These are phyloP conservation scores for Cantharis rustica DNA, from an alignment of 2,888 invertebrate genomes.

Conservation along the genomic window DNA sequence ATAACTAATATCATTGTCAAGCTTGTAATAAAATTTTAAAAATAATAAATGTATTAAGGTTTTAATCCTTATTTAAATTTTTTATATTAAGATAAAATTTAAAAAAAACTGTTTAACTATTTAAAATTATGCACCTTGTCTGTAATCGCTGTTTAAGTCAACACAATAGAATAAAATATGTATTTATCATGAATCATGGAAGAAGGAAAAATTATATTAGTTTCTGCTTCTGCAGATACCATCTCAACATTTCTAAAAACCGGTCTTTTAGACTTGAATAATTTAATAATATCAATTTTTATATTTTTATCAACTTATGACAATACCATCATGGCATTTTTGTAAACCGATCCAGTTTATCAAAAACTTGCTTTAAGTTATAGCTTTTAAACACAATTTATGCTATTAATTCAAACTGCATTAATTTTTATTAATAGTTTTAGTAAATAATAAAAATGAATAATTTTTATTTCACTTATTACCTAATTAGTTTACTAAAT, in stretches of 20 bases:
- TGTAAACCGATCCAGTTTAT: neutral
- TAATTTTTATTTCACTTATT: too few relatives aligned
- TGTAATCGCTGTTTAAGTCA: slow-evolving; percentile 6
- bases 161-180: slow-evolving; percentile 21
- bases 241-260: slow-evolving; percentile 18
- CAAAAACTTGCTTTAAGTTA: neutral
- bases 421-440: too few relatives aligned
- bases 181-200: slow-evolving; percentile 21
- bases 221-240: slow-evolving; percentile 18
- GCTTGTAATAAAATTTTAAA: neutral
- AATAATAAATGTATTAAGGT: slow-evolving; percentile 1
- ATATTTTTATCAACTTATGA: neutral
- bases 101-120: slow-evolving; percentile 5
- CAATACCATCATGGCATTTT: neutral
- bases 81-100: neutral
- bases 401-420: too few relatives aligned
- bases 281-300: slow-evolving; percentile 16
- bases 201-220: slow-evolving; percentile 17
- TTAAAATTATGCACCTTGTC: slow-evolving; percentile 7
- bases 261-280: slow-evolving; percentile 17
- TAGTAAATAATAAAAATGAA: too few relatives aligned
- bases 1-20: neutral
- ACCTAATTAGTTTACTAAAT: too few relatives aligned
- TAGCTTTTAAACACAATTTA: too few relatives aligned
- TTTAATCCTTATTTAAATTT: slow-evolving; percentile 3